Evolutionary conservation across 1,140 invertebrate species (phyloP), one percentile per base, ranked within the genome.

Genomic region (Drosophila tani): DNA sequence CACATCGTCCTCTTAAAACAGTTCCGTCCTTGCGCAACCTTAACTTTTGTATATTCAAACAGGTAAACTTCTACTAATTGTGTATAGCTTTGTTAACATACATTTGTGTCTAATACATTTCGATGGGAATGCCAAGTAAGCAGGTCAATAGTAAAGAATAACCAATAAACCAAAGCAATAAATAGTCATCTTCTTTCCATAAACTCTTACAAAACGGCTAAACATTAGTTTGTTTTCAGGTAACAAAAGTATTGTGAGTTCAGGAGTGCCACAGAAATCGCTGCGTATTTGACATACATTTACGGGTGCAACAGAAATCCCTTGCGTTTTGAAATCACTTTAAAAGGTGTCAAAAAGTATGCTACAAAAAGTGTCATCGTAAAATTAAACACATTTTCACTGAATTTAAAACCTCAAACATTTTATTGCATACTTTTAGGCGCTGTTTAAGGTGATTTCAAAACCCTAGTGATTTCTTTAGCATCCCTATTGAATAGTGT

Each of bases 131-230:
- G 49, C 11, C 14, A 41, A 41, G 40, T 24, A 27, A 56, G 17
- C 12, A 50, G 59, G 11, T 57, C n/a, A 53, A 19, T 5, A 4
- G 11, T 32, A 59, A 41, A 14, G 11, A n/a, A 19, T 21, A 40
- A 32, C 5, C 12, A 55, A 56, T 11, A 55, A 64, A 59, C 62
- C 56, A 32, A 60, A 19, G n/a, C 21, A 21, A 15, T n/a, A 17
- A 29, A 8, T 12, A 3, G 4, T 11, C 32, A 12, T n/a, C 29
- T 15, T 11, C 32, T 38, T 38, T 53, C 12, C 0, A 64, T 83
- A 86, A 75, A 67, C 53, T 81, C 58, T 59, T 81, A 65, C 75
- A 75, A 85, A 79, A 69, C 60, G 27, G 15, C n/a, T 49, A 43
- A 66, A 59, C 59, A 32, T 9, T 32, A 32, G 9, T 9, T 35